Conservation (phyloP, 2,888 invertebrate species). For the Coecobrya sp. region DNA sequence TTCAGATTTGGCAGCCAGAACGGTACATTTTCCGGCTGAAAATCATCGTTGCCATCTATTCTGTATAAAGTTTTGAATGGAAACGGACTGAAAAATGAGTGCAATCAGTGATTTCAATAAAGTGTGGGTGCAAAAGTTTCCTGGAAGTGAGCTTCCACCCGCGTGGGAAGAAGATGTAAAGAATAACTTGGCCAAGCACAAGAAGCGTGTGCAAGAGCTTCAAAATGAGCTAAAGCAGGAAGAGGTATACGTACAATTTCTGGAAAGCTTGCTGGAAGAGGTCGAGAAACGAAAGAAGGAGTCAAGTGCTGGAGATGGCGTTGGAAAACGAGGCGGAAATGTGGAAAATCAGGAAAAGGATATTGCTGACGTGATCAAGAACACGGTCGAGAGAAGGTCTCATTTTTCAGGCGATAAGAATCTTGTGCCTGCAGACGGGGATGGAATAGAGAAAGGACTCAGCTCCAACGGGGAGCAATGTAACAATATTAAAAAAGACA, state of each 20-base stretch:
- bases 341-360: conserved; percentile 83
- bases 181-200: conserved; percentile 96
- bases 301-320: conserved; percentile 87
- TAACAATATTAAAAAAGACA: conserved; percentile 69
- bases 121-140: conserved; percentile 97
- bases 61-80: conserved; percentile 21
- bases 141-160: conserved; percentile 95
- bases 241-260: conserved; percentile 96
- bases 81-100: conserved; percentile 83
- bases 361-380: conserved; percentile 86
- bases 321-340: conserved; percentile 86
- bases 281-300: conserved; percentile 94
- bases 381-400: conserved; percentile 85
- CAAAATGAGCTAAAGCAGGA: conserved; percentile 96
- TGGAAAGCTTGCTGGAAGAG: conserved; percentile 94
- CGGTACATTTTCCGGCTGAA: not conserved
- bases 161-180: conserved; percentile 98
- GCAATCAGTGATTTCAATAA: conserved; percentile 88
- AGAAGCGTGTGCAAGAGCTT: conserved; percentile 94
- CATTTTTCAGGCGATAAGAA: conserved; percentile 78
- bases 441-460: conserved; percentile 1
- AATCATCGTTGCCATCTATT: not conserved
- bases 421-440: conserved; percentile 9
- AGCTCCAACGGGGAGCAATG: conserved; percentile 38
- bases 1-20: conserved; percentile 11